These are phyloP conservation scores for Sinocyclocheilus rhinocerous DNA, from an alignment of 2,113 vertebrate species.

Conservation along the genomic window DNA sequence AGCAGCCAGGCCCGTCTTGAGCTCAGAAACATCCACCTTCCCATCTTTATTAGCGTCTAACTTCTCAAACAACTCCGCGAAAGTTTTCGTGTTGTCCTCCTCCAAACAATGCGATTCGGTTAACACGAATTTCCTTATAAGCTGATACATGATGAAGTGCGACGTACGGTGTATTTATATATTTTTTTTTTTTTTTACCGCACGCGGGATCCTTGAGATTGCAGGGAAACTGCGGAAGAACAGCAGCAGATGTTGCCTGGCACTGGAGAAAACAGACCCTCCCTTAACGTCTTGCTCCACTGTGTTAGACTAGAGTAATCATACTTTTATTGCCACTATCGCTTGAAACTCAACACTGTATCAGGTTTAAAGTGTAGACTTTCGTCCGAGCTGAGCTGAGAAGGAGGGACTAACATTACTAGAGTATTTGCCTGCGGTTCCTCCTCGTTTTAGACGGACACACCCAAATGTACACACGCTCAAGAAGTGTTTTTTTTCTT, in stretches of 20 bases:
- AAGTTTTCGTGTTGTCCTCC: constrained; percentile 72
- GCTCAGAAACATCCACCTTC: constrained; percentile 87
- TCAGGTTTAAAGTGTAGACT: neutral
- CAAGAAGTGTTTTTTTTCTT: neutral
- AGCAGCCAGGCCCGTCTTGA: constrained; percentile 80
- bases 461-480: constrained; percentile 42
- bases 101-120: constrained; percentile 77
- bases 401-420: constrained; percentile 12
- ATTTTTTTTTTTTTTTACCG: neutral
- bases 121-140: constrained; percentile 69
- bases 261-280: neutral
- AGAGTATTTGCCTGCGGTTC: neutral
- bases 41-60: constrained; percentile 90
- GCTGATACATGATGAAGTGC: constrained; percentile 53
- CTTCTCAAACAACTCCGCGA: constrained; percentile 84
- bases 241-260: neutral
- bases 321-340: neutral
- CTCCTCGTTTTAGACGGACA: constrained; percentile 36
- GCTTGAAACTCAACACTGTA: neutral
- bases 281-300: neutral
- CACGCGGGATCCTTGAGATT: neutral
- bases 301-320: neutral
- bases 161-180: neutral
- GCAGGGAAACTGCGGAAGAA: constrained; percentile 18
- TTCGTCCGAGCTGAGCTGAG: neutral